Conservation (phyloP, 2,797 vertebrate genomes). For the Poecilia wingei region DNA sequence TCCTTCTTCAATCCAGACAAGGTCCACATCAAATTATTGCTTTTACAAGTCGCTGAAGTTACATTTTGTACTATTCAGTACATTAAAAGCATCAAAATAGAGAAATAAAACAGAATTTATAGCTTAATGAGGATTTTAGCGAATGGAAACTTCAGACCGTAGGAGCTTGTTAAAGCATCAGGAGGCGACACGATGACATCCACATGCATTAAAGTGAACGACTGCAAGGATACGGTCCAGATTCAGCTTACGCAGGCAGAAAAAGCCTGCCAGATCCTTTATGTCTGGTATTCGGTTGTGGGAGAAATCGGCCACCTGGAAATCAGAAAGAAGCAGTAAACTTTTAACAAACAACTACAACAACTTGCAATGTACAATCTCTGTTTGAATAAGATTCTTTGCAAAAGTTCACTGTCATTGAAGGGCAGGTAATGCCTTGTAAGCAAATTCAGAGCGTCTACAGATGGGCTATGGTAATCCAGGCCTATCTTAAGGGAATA, state of each 20-base stretch:
- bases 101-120: not conserved
- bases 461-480: constrained; percentile 76
- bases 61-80: not conserved
- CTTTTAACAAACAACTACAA: constrained; percentile 19
- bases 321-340: constrained; percentile 32
- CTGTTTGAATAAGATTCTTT: constrained; percentile 20
- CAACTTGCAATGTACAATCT: constrained; percentile 16
- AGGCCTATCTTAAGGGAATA: constrained; percentile 67
- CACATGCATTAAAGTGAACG: not conserved
- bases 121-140: not conserved
- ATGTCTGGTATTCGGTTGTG: constrained; percentile 87
- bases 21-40: not conserved
- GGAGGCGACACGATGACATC: not conserved
- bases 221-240: constrained; percentile 90
- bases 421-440: constrained; percentile 68
- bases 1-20: not conserved
- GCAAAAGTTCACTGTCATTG: constrained; percentile 63
- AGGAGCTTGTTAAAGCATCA: not conserved
- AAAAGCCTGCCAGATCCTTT: constrained; percentile 85
- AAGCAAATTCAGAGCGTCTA: constrained; percentile 68
- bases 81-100: not conserved
- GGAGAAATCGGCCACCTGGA: constrained; percentile 91
- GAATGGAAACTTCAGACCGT: not conserved
- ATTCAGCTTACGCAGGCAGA: constrained; percentile 82
- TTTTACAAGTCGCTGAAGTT: not conserved